Conservation (phyloP, 2,888 invertebrate species). For the Hydrotaea diabolus region DNA sequence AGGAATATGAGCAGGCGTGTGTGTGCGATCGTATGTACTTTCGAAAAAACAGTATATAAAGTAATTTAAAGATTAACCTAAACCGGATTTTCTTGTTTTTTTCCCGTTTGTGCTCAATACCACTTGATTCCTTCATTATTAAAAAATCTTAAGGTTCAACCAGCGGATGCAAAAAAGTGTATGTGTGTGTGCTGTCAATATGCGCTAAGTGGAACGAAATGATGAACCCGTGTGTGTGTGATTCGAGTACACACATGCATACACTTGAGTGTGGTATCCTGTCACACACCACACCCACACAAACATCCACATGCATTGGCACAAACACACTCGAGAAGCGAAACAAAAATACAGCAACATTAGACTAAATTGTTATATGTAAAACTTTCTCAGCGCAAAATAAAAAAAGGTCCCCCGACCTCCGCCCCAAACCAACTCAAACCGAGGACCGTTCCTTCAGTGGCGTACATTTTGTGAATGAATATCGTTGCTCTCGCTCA, state of each 20-base stretch:
- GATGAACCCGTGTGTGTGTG: conserved; percentile 7
- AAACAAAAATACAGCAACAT: conserved; percentile 22
- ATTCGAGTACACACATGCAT: background rate
- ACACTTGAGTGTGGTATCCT: no score
- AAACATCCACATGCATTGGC: background rate
- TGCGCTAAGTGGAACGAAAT: conserved; percentile 4
- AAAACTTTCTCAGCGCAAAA: conserved; percentile 33
- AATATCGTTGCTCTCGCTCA: conserved; percentile 40
- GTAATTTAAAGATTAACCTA: conserved; percentile 21
- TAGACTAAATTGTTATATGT: conserved; percentile 31
- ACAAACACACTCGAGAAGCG: background rate
- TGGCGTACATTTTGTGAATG: conserved; percentile 40
- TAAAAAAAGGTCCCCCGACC: background rate
- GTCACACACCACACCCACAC: background rate
- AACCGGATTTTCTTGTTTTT: conserved; percentile 2
- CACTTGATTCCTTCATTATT: conserved; percentile 16
- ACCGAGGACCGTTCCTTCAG: conserved; percentile 19
- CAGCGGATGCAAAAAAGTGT: background rate
- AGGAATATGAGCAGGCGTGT: background rate
- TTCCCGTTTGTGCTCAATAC: background rate
- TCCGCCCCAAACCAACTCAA: no score
- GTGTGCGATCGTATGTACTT: background rate
- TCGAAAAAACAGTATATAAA: background rate
- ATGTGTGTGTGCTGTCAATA: background rate
- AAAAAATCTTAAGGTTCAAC: background rate